Base-by-base conservation (phyloP, 2,113 vertebrate species). In the Podilymbus podiceps region DNA sequence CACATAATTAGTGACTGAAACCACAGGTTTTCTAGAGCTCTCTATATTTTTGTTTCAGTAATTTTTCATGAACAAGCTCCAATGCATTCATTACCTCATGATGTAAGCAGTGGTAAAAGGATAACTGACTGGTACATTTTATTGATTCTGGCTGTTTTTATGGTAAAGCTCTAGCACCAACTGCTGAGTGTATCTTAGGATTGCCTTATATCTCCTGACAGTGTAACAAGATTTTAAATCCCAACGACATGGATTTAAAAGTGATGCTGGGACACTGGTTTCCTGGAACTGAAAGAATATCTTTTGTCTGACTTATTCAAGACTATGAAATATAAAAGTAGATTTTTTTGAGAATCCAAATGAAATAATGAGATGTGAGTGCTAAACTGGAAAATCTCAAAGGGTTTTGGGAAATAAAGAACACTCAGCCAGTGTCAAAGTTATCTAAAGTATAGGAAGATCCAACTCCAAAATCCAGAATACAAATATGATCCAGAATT, bases 191-290 rank as follows among this genome's bases (percentile, higher is more conserved):
- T n/a, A n/a, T 89, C 75, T 83, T 80, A 79, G 44, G 10, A 79
- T 5, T 20, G 23, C 12, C 22, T 75, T 72, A 2, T 12, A 28
- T 11, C 12, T 38, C 18, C 33, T 79, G n/a, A 27, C 11, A 47
- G 20, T 31, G 12, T 10, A 62, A 24, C 8, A 62, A 35, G 14
- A 49, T 40, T 85, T 89, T 46, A 33, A 49, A 47, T 44, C 15
- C 7, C 35, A 9, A 53, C 10, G 7, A 38, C 6, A 35, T 25
- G 13, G 5, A 9, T 72, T 85, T 76, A 76, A 90, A 59, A 35
- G 8, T 0, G 0, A 55, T 5, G 11, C 38, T 47, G 2, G 2
- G 23, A 30, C 27, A 24, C 10, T 12, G 8, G 4, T 47, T 85
- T 95, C 28, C 15, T 60, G 25, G 47, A 47, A 38, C 10, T 12